These are phyloP conservation scores for Hylaea fasciaria DNA, from an alignment of 2,888 invertebrate species.

Conservation along the genomic window DNA sequence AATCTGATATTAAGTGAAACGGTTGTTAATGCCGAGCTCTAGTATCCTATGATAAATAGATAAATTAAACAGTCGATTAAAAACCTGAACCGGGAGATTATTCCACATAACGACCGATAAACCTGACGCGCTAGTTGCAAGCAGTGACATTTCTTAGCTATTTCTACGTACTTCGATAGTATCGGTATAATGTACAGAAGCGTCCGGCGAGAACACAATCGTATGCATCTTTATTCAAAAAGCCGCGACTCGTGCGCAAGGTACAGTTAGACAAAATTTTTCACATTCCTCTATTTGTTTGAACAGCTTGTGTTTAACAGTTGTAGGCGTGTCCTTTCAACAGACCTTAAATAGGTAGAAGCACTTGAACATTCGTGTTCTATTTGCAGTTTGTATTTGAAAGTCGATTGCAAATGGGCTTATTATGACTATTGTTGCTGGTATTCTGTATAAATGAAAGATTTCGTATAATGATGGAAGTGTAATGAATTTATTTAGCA, in stretches of 20 bases:
- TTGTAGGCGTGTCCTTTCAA: conserved; percentile 55
- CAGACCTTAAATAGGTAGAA: conserved; percentile 30
- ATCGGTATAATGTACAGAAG: conserved; percentile 48
- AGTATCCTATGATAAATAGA: background rate
- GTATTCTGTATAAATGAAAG: background rate
- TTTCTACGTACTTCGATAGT: conserved; percentile 40
- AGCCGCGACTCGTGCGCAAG: conserved; percentile 46
- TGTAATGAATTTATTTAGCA: background rate
- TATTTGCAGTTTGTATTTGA: conserved; percentile 31
- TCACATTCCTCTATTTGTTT: conserved; percentile 68
- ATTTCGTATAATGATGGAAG: too few relatives aligned
- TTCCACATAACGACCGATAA: conserved; percentile 39
- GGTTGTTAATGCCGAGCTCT: background rate
- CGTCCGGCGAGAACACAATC: conserved; percentile 46
- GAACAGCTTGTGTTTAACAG: conserved; percentile 54
- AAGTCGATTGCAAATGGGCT: conserved; percentile 21
- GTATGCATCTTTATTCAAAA: conserved; percentile 55
- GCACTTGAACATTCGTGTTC: conserved; percentile 16
- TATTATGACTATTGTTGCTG: background rate
- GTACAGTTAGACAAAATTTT: conserved; percentile 74
- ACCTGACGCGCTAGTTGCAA: conserved; percentile 35
- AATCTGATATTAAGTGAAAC: background rate
- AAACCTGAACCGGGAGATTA: conserved; percentile 51
- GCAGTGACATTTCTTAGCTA: conserved; percentile 42
- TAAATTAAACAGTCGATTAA: conserved; percentile 37